Conservation (phyloP, 1,140 invertebrate genomes). For the Pectinophora gossypiella region DNA sequence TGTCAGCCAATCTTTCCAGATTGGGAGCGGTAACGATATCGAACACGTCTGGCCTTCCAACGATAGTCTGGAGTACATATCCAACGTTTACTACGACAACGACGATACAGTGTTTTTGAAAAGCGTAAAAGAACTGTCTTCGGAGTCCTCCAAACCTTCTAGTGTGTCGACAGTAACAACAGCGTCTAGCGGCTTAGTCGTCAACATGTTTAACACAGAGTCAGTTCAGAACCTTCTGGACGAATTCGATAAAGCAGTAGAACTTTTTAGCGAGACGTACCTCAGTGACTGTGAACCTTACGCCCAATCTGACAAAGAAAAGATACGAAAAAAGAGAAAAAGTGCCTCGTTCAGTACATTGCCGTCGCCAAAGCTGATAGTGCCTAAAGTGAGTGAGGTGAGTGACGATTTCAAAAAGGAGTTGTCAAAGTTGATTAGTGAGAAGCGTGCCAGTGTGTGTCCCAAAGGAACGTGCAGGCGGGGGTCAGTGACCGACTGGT, state of each 20-base stretch:
- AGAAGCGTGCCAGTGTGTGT: constrained; percentile 29
- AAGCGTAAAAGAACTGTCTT: constrained; percentile 47
- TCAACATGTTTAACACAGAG: constrained; percentile 47
- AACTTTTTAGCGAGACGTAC: constrained; percentile 64
- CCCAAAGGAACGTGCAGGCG: constrained; percentile 25
- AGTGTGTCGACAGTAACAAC: constrained; percentile 39
- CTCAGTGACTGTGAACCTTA: constrained; percentile 64
- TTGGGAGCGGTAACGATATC: constrained; percentile 49
- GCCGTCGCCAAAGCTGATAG: constrained; percentile 53
- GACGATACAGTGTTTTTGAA: constrained; percentile 52
- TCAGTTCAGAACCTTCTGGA: constrained; percentile 56
- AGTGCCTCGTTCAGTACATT: constrained; percentile 52
- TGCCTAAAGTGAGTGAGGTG: constrained; percentile 44
- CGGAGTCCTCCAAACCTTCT: constrained; percentile 45
- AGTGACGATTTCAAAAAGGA: constrained; percentile 60
- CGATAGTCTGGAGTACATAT: constrained; percentile 47
- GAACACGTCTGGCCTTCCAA: constrained; percentile 40
- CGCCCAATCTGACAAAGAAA: constrained; percentile 34
- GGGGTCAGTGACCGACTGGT: constrained; percentile 65
- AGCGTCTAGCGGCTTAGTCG: constrained; percentile 35
- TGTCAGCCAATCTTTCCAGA: constrained; percentile 45
- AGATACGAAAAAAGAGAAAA: constrained; percentile 39
- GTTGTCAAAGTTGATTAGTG: constrained; percentile 40
- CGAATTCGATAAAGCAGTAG: constrained; percentile 57
- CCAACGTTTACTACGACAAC: constrained; percentile 51